Percentiles rank a stretch among this genome's conserved stretches.
These are phyloP conservation scores for Cettia cetti DNA, from an alignment of 2,113 vertebrate species.

Conservation along the genomic window DNA sequence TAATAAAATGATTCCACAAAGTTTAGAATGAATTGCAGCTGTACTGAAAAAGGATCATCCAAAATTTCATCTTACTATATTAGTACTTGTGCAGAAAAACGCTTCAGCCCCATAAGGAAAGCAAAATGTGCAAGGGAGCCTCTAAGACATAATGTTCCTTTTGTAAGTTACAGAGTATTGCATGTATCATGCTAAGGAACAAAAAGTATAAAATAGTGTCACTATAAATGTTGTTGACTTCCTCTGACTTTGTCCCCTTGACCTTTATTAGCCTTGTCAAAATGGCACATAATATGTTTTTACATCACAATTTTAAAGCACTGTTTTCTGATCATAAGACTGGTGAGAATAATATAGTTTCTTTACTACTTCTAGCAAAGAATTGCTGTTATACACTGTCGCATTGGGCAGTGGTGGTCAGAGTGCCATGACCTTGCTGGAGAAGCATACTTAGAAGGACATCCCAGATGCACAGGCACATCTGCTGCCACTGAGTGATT, in stretches of 20 bases:
- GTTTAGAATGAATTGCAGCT: background rate
- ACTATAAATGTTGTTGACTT: background rate
- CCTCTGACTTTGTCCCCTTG: background rate
- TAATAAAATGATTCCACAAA: background rate
- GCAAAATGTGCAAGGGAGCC: background rate
- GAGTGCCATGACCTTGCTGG: too few species aligned
- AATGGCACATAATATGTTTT: background rate
- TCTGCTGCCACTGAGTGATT: too few species aligned
- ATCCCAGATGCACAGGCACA: too few species aligned
- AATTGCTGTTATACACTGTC: background rate
- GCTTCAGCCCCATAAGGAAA: background rate
- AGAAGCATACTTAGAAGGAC: too few species aligned
- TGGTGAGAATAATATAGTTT: background rate
- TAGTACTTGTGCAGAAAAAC: background rate
- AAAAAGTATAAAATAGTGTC: background rate
- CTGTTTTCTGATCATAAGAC: background rate
- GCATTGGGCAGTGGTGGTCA: too few species aligned
- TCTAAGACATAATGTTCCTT: background rate
- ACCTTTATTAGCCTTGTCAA: background rate
- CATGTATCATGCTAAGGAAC: background rate
- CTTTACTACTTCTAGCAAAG: background rate
- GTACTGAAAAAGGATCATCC: background rate
- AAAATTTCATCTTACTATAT: background rate
- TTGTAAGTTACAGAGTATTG: background rate
- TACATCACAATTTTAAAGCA: background rate